Percentiles rank a stretch among this genome's conserved stretches.
Conservation (phyloP, 92 coral and sea anemone species). For the Diadumene lineata region DNA sequence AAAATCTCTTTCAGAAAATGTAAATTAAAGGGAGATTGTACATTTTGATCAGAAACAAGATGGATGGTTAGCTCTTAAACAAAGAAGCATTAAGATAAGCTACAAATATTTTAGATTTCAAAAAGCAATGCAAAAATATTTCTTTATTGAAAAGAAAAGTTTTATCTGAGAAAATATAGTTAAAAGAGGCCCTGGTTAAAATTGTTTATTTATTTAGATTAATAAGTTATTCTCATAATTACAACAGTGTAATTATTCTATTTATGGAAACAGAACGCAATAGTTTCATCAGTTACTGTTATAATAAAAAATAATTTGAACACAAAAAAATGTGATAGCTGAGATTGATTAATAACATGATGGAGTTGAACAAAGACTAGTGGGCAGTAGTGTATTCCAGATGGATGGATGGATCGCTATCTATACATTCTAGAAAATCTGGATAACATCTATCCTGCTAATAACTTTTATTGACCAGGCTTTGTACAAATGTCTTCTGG, state of each 20-base stretch:
- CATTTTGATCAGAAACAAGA: neutral
- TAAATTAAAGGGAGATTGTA: neutral
- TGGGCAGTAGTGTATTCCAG: too few species aligned
- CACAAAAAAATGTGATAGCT: neutral
- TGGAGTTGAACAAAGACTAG: too few species aligned
- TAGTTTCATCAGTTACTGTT: constrained; percentile 23
- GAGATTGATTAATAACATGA: too few species aligned
- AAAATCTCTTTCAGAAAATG: neutral
- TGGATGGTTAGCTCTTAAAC: neutral
- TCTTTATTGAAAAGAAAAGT: constrained; percentile 2
- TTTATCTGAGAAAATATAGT: constrained; percentile 13
- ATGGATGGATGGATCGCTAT: too few species aligned
- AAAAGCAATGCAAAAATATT: neutral
- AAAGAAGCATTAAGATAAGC: constrained; percentile 2
- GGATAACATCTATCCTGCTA: too few species aligned
- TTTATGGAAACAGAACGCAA: constrained; percentile 27
- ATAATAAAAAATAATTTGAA: constrained; percentile 2
- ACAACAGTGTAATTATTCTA: constrained; percentile 14
- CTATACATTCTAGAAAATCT: too few species aligned
- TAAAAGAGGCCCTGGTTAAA: neutral
- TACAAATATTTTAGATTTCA: constrained; percentile 6
- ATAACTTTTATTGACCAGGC: too few species aligned
- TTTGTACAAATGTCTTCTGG: too few species aligned
- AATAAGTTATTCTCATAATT: constrained; percentile 21
- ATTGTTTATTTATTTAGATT: constrained; percentile 24